A percentile compares a stretch with the other conserved stretches of the same genome.
phyloP scores from a whole-genome alignment of 2,113 vertebrate genomes.

The Prunella fulvescens region DNA sequence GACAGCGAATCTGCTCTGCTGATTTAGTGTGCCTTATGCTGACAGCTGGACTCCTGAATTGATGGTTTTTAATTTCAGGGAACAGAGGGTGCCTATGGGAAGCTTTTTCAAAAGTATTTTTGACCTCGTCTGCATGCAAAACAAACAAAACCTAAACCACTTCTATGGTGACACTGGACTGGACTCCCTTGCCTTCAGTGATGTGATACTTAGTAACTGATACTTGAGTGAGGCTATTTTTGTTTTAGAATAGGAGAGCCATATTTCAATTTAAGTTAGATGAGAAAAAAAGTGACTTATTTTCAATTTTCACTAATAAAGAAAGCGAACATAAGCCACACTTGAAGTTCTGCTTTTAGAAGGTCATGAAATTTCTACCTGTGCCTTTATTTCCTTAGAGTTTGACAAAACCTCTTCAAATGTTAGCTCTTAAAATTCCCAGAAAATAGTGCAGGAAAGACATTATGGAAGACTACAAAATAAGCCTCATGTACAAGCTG shows the following conservation, averaged over 20 bases:
- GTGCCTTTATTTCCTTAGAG: neutral
- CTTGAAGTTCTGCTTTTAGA: neutral
- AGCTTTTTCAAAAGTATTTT: neutral
- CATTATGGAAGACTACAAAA: neutral
- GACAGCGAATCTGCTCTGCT: neutral
- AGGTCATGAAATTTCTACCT: neutral
- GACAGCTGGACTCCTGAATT: neutral
- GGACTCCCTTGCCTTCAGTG: neutral
- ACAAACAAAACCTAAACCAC: constrained; percentile 1
- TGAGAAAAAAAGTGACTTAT: neutral
- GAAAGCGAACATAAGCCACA: neutral
- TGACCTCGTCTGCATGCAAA: neutral
- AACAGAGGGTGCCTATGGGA: neutral
- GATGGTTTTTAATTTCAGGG: neutral
- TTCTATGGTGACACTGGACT: neutral
- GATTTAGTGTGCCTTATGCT: neutral
- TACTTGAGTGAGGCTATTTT: neutral
- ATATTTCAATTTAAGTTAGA: neutral
- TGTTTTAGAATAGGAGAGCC: neutral
- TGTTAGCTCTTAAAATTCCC: neutral
- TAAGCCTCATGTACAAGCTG: neutral
- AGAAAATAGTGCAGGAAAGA: neutral
- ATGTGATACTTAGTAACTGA: neutral
- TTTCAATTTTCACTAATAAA: neutral
- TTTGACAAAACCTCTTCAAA: neutral